Conservation (phyloP, 2,888 invertebrate genomes). For the Hypsopygia costalis region DNA sequence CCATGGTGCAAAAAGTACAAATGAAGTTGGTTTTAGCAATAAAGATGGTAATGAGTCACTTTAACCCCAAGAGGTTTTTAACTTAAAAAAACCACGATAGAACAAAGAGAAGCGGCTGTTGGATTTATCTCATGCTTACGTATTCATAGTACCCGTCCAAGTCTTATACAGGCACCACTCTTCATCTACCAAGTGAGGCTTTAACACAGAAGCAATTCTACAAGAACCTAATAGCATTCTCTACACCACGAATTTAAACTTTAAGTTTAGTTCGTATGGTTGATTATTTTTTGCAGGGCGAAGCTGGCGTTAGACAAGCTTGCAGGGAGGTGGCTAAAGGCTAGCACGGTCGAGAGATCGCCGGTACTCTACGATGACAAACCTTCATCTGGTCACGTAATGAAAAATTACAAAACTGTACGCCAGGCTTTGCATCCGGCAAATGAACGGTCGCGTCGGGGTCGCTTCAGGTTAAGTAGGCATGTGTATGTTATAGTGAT, state of each 20-base stretch:
- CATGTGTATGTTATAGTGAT: no score
- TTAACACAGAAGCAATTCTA: slow-evolving; percentile 19
- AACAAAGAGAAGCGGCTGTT: slow-evolving; percentile 27
- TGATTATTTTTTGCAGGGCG: slow-evolving; percentile 13
- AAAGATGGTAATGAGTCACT: no score
- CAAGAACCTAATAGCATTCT: slow-evolving; percentile 17
- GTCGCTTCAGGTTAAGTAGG: no score
- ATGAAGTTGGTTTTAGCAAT: no score
- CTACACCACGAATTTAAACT: slow-evolving; percentile 10
- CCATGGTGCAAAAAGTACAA: no score
- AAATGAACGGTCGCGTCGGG: slow-evolving; percentile 31
- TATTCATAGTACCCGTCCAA: slow-evolving; percentile 62
- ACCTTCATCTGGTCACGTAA: slow-evolving; percentile 85
- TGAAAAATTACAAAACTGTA: slow-evolving; percentile 83
- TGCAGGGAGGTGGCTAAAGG: slow-evolving; percentile 34
- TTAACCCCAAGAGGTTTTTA: no score
- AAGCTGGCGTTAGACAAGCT: slow-evolving; percentile 13
- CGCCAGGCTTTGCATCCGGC: slow-evolving; percentile 32
- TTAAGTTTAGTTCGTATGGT: slow-evolving; percentile 11
- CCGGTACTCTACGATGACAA: slow-evolving; percentile 62
- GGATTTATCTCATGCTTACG: slow-evolving; percentile 55
- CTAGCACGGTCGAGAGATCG: slow-evolving; percentile 45
- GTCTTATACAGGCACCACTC: slow-evolving; percentile 57
- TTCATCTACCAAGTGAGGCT: slow-evolving; percentile 60
- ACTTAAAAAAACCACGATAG: no score